These are phyloP conservation scores for Pachycephus smyrnensis DNA, from an alignment of 2,888 invertebrate species.

Conservation along the genomic window DNA sequence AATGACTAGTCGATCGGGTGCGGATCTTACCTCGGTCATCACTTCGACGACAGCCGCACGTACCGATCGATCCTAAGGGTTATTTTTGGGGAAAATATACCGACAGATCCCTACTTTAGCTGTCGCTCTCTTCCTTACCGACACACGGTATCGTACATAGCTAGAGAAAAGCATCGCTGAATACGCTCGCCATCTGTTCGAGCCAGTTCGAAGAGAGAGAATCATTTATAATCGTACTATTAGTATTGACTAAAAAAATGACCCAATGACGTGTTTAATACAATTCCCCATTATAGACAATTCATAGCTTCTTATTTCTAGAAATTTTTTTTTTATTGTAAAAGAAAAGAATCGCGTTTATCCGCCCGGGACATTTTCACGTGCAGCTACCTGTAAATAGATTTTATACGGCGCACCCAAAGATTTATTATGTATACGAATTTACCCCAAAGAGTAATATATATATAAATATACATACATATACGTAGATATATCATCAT, in stretches of 20 bases:
- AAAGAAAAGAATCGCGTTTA: neutral
- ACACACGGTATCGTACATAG: neutral
- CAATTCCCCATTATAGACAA: too few species aligned
- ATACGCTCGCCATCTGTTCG: slow-evolving; percentile 33
- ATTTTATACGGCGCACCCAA: slow-evolving; percentile 42
- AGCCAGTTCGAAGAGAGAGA: neutral
- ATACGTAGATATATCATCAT: too few species aligned
- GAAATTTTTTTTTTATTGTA: neutral
- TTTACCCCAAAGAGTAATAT: slow-evolving; percentile 48
- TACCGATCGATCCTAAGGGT: slow-evolving; percentile 50
- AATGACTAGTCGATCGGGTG: slow-evolving; percentile 65
- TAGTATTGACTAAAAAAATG: too few species aligned
- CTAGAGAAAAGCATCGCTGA: slow-evolving; percentile 15
- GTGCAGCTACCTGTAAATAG: slow-evolving; percentile 40
- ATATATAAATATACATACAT: slow-evolving; percentile 10
- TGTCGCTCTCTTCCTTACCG: slow-evolving; percentile 38
- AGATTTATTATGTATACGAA: slow-evolving; percentile 39
- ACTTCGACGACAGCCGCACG: slow-evolving; percentile 67
- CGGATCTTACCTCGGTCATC: slow-evolving; percentile 67
- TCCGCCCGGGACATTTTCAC: neutral
- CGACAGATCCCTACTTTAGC: slow-evolving; percentile 30
- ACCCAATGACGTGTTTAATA: too few species aligned
- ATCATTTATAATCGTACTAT: neutral
- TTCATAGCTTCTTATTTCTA: neutral
- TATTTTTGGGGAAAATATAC: slow-evolving; percentile 18